Evolutionary conservation across 2,888 invertebrate genomes (phyloP), one percentile per base, ranked within the genome.

Genomic region (Orthonevra nobilis): DNA sequence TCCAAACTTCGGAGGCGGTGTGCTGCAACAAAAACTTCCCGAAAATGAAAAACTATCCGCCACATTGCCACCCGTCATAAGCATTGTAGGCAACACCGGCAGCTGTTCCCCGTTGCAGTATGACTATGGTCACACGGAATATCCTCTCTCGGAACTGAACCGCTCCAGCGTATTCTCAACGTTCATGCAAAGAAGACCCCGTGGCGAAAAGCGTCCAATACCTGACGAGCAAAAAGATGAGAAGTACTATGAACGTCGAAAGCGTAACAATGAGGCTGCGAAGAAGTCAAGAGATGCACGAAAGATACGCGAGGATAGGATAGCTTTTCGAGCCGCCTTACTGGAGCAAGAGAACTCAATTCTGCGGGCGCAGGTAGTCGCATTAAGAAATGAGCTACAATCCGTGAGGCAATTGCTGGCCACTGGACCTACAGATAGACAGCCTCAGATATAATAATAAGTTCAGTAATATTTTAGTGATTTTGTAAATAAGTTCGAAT

Each of bases 281-380:
- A 97, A 97, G 88, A 97, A 97, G 87, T 96, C 96, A 0, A 89
- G 97, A 20, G 97, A 97, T 87, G 96, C 96, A 0, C 90, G 97
- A 17, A 94, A 96, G 87, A 92, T 95, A 48, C 90, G 97, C 20
- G 97, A 97, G 86, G 97, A 97, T 87, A 94, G 96, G 92, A 94
- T 96, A 83, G 96, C 96, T 0, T 91, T 96, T 85, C 91, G 95
- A 52, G 96, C 96, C 0, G 94, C 95, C 20, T 91, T 95, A 63
- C 87, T 97, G 17, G 96, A 97, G 85, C 96, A 96, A 86, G 96
- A 97, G 88, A 97, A 97, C 86, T 95, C 96, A 0, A 92, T 96
- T 5, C 89, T 97, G 3, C 91, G 95, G 26, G 95, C 96, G 0
- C 96, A 96, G 88, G 90, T 96, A 0, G 89, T 94, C 0, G 94